Conservation (phyloP, 1,140 invertebrate genomes). For the honey bee (Apis mellifera) region Amel_HAv3.1 CM009942.2:42001-42500, state of each 20-base stretch:
- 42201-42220: too few species aligned
- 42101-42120: too few species aligned
- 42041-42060: background rate
- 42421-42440: background rate
- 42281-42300: background rate
- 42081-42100: too few species aligned
- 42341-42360: slow-evolving; percentile 37
- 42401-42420: slow-evolving; percentile 18
- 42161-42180: too few species aligned
- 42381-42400: slow-evolving; percentile 56
- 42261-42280: slow-evolving; percentile 23
- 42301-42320: background rate
- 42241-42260: background rate
- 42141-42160: too few species aligned
- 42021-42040: slow-evolving; percentile 42
- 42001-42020: slow-evolving; percentile 58
- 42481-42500: background rate
- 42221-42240: too few species aligned
- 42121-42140: too few species aligned
- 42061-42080: background rate
- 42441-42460: slow-evolving; percentile 14
- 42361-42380: slow-evolving; percentile 57
- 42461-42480: background rate
- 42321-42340: slow-evolving; percentile 22
- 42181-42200: too few species aligned